A percentile compares a stretch with the other conserved stretches of the same genome.
phyloP scores from a whole-genome alignment of 2,113 vertebrate species.

The Urocitellus parryii region DNA sequence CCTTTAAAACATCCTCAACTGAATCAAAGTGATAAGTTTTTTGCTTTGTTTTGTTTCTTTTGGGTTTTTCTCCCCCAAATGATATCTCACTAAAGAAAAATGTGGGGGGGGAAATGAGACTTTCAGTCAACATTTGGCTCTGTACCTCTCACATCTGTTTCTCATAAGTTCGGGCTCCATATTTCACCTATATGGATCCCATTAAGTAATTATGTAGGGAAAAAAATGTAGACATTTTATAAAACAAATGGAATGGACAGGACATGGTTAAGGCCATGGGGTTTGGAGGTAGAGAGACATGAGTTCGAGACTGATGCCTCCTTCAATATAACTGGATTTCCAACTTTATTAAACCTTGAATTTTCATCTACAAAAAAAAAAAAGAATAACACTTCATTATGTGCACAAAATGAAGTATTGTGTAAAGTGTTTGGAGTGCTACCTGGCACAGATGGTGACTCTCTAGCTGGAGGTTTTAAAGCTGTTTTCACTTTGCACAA shows the following conservation, averaged over 20 bases:
- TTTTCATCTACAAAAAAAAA: not conserved
- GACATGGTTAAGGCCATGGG: not conserved
- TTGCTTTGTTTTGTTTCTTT: too few species aligned
- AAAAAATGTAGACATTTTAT: not conserved
- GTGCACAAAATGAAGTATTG: not conserved
- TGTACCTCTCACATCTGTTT: conserved; percentile 64
- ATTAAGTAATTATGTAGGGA: not conserved
- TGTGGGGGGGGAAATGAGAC: conserved; percentile 36
- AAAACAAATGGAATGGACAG: not conserved
- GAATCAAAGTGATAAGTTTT: not conserved
- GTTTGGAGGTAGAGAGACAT: not conserved
- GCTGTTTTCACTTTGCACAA: not conserved
- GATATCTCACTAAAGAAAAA: conserved; percentile 62
- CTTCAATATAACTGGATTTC: not conserved
- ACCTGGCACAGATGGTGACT: not conserved
- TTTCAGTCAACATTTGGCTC: conserved; percentile 7
- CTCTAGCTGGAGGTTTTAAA: not conserved
- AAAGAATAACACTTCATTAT: not conserved
- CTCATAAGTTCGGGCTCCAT: conserved; percentile 25
- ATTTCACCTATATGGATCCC: conserved; percentile 8
- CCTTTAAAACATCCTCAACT: conserved; percentile 18
- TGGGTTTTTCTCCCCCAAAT: not conserved
- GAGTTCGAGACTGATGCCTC: not conserved
- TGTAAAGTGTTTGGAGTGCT: not conserved
- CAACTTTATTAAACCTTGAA: not conserved